Evolutionary conservation across 2,888 invertebrate species (phyloP).

Genomic region (Urechis unicinctus): DNA sequence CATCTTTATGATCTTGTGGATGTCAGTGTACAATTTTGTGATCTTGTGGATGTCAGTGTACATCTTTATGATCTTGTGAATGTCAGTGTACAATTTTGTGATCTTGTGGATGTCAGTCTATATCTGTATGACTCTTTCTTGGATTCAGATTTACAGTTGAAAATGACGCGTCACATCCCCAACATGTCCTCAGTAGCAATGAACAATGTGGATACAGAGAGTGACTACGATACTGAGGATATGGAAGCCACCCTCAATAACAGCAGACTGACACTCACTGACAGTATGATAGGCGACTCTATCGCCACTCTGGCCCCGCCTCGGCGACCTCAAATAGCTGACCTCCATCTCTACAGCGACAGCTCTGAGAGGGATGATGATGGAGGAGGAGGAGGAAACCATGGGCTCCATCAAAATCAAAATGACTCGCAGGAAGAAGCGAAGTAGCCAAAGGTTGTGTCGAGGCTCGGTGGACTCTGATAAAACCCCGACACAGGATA

Average conservation of each 20-base stretch:
- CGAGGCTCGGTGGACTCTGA: constrained; percentile 1
- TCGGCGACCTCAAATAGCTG: background rate
- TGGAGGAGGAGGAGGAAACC: background rate
- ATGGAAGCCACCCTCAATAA: constrained; percentile 11
- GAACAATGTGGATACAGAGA: constrained; percentile 17
- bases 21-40: no score
- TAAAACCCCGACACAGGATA: constrained; percentile 12
- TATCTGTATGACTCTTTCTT: background rate
- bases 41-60: no score
- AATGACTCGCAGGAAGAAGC: constrained; percentile 2
- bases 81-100: no score
- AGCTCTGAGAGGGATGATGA: no score
- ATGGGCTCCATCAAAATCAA: background rate
- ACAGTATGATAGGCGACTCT: constrained; percentile 1
- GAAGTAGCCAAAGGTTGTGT: background rate
- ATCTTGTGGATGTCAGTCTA: no score
- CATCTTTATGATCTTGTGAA: no score
- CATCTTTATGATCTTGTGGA: no score
- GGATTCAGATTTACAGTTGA: constrained; percentile 26
- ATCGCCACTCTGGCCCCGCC: background rate
- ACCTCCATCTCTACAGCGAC: background rate
- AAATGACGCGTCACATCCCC: constrained; percentile 24
- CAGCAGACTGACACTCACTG: constrained; percentile 1
- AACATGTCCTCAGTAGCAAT: constrained; percentile 14
- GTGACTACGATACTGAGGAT: constrained; percentile 19